phyloP scores from a whole-genome alignment of 2,888 invertebrate genomes.

The Penaeus monodon region DNA sequence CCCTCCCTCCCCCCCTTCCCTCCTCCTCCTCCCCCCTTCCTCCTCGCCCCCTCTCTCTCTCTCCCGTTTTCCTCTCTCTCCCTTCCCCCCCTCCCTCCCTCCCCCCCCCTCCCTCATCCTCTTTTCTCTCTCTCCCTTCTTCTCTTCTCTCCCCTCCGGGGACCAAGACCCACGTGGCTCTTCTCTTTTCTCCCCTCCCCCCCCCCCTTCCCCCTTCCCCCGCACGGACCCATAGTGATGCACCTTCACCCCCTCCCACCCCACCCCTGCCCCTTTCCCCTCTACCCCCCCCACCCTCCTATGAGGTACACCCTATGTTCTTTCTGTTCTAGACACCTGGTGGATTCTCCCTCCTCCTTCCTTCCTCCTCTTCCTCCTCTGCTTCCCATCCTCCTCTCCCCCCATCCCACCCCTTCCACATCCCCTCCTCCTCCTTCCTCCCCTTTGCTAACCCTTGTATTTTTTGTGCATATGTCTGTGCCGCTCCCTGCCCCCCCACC shows the following conservation, averaged over 20 bases:
- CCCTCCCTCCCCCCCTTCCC: too few relatives aligned
- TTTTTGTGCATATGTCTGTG: too few relatives aligned
- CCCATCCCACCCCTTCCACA: too few relatives aligned
- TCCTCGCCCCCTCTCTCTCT: conserved; percentile 8
- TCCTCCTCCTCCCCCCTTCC: not conserved
- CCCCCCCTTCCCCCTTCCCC: not conserved
- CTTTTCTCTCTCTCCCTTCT: too few relatives aligned
- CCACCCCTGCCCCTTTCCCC: not conserved
- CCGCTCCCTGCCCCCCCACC: not conserved
- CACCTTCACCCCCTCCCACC: not conserved
- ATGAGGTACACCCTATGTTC: not conserved
- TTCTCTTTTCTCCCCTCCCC: not conserved
- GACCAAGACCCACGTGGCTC: not conserved
- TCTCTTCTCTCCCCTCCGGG: not conserved
- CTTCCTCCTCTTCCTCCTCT: not conserved
- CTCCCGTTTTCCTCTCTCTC: not conserved
- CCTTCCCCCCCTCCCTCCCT: not conserved
- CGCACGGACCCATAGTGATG: not conserved
- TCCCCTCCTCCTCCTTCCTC: too few relatives aligned
- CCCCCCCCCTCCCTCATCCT: not conserved
- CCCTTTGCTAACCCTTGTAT: too few relatives aligned
- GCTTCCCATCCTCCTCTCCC: not conserved
- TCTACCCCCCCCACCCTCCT: not conserved
- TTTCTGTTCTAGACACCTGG: not conserved
- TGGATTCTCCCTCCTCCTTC: not conserved